Conservation (phyloP, 2,888 invertebrate genomes). For the Drosophila sordidapex region DNA sequence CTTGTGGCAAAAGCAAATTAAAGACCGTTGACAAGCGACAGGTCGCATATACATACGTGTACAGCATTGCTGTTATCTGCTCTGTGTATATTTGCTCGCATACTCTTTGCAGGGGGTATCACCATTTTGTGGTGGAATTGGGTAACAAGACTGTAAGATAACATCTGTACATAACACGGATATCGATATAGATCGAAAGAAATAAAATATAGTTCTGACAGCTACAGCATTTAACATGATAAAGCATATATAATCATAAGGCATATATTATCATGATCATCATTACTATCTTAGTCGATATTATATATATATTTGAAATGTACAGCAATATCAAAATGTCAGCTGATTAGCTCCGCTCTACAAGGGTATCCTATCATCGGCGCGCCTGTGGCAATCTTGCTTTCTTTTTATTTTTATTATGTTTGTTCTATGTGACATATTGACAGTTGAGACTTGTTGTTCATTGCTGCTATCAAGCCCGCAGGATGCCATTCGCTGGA, state of each 20-base stretch:
- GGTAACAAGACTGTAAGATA: background rate
- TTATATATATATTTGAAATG: background rate
- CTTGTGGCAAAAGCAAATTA: conserved; percentile 53
- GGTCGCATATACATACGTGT: conserved; percentile 1
- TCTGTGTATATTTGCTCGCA: conserved; percentile 2
- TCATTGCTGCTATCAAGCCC: conserved; percentile 32
- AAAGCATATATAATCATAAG: background rate
- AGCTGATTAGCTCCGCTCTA: background rate
- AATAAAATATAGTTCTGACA: background rate
- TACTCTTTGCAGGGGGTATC: background rate
- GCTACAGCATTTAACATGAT: background rate
- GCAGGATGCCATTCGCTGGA: conserved; percentile 18
- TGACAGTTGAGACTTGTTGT: conserved; percentile 60
- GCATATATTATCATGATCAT: background rate
- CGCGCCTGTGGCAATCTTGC: background rate
- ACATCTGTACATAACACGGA: background rate
- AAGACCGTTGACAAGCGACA: conserved; percentile 45
- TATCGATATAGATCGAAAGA: background rate
- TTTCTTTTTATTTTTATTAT: background rate
- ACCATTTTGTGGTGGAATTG: background rate
- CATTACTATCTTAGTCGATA: background rate
- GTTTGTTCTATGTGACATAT: conserved; percentile 46
- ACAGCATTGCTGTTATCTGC: conserved; percentile 11
- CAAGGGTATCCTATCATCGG: background rate
- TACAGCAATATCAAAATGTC: background rate